Percentiles rank a stretch among this genome's conserved stretches.
Evolutionary conservation across 2,113 vertebrate species (phyloP).

Genomic region (Myotis lucifugus): DNA sequence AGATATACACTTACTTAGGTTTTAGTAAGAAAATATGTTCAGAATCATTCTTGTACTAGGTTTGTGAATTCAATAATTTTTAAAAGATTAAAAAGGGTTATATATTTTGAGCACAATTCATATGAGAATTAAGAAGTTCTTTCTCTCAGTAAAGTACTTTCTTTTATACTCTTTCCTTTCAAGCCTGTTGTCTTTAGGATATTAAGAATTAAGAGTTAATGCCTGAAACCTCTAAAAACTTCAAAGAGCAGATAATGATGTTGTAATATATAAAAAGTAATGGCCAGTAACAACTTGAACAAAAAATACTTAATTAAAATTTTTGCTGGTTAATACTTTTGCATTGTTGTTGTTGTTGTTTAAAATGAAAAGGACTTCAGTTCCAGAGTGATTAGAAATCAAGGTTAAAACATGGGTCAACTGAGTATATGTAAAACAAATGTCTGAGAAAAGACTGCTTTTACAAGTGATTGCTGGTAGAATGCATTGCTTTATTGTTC

Average conservation of each 20-base stretch:
- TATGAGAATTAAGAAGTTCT: conserved; percentile 61
- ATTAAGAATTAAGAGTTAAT: conserved; percentile 75
- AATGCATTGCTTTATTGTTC: neutral
- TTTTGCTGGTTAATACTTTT: conserved; percentile 58
- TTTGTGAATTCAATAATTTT: conserved; percentile 61
- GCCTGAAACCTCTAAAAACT: conserved; percentile 62
- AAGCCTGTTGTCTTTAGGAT: conserved; percentile 65
- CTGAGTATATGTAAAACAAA: neutral
- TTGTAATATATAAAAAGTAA: conserved; percentile 68
- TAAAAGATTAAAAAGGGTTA: conserved; percentile 56
- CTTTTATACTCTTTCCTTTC: conserved; percentile 65
- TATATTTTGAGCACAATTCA: conserved; percentile 77
- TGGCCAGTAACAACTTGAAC: conserved; percentile 62
- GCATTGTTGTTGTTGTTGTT: neutral
- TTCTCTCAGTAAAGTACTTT: conserved; percentile 69
- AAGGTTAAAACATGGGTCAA: neutral
- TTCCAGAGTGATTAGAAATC: conserved; percentile 50
- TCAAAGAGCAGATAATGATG: conserved; percentile 63
- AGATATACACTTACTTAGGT: conserved; percentile 55
- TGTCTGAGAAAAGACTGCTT: neutral
- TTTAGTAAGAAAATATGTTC: conserved; percentile 41
- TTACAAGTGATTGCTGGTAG: conserved; percentile 9
- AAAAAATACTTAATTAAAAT: conserved; percentile 47
- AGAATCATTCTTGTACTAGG: conserved; percentile 54
- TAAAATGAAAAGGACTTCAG: neutral